Evolutionary conservation across 2,113 vertebrate species (phyloP), one percentile per base, ranked within the genome.

Genomic region (Calidris pygmaea): DNA sequence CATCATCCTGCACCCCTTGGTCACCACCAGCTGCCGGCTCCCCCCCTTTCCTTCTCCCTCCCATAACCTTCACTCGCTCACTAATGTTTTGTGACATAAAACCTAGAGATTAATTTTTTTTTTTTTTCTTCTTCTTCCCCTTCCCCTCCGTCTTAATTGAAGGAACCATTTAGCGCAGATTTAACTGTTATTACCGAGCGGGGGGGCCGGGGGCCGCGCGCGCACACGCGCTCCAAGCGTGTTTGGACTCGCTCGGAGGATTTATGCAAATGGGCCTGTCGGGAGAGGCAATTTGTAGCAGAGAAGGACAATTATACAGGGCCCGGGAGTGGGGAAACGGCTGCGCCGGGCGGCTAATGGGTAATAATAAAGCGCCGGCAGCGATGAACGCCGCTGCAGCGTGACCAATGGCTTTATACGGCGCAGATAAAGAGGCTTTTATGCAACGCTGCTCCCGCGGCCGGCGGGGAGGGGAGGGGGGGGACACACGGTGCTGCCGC

Each of bases 201-300:
- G 97, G 98, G 96, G 96, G 97, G 97, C 96, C 90, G 97, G 98
- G 97, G 97, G 97, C 97, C 80, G 96, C 74, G 72, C 79, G 52
- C 90, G 85, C 91, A 56, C 75, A 34, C 89, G 47, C 85, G 92
- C 98, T 96, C 97, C 96, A 80, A 97, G 97, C 93, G 92, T 94
- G 96, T 97, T 95, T 96, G 97, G 97, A 95, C 97, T 96, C 96
- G 97, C 97, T 90, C 41, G 45, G 96, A 98, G 98, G 97, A 98
- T 98, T 98, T 98, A 98, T 97, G 97, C 97, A 98, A 98, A 98
- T 97, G 94, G 96, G 85, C 95, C 97, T 98, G 97, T 97, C 95
- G 97, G 98, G 98, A 98, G 98, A 98, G 97, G 98, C 98, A 98
- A 98, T 98, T 98, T 98, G 98, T 97, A 98, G 97, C 96, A 70